A percentile compares a stretch with the other conserved stretches of the same genome.
phyloP scores from a whole-genome alignment of 2,888 invertebrate species.

The Perdita meconis region DNA sequence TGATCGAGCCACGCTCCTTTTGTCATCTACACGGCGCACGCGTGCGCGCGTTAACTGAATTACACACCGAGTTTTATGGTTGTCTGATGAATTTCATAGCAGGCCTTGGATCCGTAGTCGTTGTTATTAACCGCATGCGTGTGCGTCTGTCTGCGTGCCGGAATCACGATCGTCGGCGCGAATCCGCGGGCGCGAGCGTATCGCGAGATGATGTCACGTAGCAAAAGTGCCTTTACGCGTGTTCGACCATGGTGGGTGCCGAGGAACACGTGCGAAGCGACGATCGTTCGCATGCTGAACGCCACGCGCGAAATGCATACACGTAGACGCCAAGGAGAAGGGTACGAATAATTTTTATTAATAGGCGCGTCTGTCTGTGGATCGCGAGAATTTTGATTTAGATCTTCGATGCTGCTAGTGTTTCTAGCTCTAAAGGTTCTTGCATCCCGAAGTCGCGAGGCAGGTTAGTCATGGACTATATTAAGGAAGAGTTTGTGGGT shows the following conservation, averaged over 20 bases:
- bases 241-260: conserved; percentile 3
- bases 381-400: no score
- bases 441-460: no score
- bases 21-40: not conserved
- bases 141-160: not conserved
- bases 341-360: conserved; percentile 57
- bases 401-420: no score
- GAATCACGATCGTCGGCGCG: conserved; percentile 27
- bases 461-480: no score
- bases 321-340: conserved; percentile 55
- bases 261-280: conserved; percentile 57
- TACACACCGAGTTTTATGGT: conserved; percentile 45
- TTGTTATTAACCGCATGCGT: conserved; percentile 32
- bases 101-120: conserved; percentile 58
- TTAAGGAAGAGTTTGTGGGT: no score
- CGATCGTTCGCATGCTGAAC: conserved; percentile 63
- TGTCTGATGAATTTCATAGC: conserved; percentile 56
- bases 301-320: conserved; percentile 49
- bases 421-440: no score
- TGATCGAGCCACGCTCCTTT: not conserved
- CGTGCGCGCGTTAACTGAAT: conserved; percentile 34
- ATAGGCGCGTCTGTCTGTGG: conserved; percentile 32
- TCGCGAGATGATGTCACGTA: conserved; percentile 68
- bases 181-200: conserved; percentile 1
- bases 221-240: conserved; percentile 59